Percentiles rank a stretch among this genome's conserved stretches.
Evolutionary conservation across 2,113 vertebrate species (phyloP).

Genomic region (Phodopus roborovskii): DNA sequence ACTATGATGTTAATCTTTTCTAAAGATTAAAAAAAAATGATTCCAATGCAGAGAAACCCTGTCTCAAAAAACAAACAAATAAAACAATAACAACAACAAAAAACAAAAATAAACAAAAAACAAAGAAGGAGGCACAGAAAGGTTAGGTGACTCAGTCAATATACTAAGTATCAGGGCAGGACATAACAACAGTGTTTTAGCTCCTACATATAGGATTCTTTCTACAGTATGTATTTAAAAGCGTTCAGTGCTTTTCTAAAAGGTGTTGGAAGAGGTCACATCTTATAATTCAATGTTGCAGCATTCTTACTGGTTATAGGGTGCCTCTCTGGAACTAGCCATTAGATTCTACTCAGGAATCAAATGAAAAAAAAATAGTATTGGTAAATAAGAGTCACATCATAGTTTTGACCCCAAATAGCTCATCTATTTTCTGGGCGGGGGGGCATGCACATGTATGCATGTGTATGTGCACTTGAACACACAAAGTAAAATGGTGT

Average conservation of each 20-base stretch:
- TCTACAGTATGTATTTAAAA: not conserved
- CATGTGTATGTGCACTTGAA: not conserved
- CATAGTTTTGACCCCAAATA: constrained; percentile 41
- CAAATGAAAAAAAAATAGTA: constrained; percentile 32
- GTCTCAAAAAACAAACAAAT: too few species aligned
- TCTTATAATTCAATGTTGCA: not conserved
- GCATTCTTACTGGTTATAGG: not conserved
- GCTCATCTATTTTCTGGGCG: not conserved
- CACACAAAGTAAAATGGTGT: not conserved
- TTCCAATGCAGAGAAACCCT: too few species aligned
- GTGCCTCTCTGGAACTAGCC: constrained; percentile 29
- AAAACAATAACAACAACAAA: too few species aligned
- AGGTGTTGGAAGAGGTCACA: not conserved
- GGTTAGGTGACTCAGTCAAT: not conserved
- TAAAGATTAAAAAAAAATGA: not conserved
- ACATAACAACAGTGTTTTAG: not conserved
- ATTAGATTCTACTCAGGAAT: not conserved
- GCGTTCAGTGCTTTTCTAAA: not conserved
- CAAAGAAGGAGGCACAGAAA: constrained; percentile 26
- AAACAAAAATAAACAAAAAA: too few species aligned
- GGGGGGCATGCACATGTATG: not conserved
- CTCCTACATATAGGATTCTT: not conserved
- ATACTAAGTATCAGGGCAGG: not conserved
- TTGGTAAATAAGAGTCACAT: constrained; percentile 41
- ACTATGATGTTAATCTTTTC: not conserved